phyloP scores from a whole-genome alignment of 2,797 vertebrate species.

The Neosilurus hyrtlii region DNA sequence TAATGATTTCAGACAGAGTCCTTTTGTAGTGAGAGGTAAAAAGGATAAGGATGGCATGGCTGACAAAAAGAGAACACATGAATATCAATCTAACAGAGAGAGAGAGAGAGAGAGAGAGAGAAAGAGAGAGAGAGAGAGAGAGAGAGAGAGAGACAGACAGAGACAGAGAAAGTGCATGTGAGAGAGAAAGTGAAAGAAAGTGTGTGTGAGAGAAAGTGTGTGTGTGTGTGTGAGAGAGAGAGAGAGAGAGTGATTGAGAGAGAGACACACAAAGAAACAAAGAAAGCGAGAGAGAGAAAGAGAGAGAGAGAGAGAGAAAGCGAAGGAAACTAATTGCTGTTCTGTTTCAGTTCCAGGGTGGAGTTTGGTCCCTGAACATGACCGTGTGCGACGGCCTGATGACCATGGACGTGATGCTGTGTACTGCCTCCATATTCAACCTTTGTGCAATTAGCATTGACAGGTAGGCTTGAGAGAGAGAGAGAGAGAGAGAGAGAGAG shows the following conservation, averaged over 20 bases:
- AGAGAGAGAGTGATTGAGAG: background rate
- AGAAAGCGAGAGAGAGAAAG: background rate
- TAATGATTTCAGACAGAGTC: conserved; percentile 10
- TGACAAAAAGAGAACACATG: background rate
- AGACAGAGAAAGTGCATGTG: too few relatives aligned
- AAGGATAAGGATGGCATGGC: background rate
- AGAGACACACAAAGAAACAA: background rate
- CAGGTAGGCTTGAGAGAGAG: conserved; percentile 71
- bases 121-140: too few relatives aligned
- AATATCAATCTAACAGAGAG: background rate
- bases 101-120: background rate
- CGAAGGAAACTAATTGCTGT: background rate
- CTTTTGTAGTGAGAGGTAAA: background rate
- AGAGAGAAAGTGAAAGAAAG: too few relatives aligned
- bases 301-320: background rate
- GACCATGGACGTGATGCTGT: conserved; percentile 97
- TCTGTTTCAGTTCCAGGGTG: conserved; percentile 84
- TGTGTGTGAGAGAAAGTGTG: too few relatives aligned
- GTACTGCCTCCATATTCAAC: conserved; percentile 97
- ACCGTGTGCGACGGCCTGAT: conserved; percentile 87
- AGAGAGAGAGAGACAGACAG: too few relatives aligned
- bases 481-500: background rate
- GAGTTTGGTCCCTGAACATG: conserved; percentile 83
- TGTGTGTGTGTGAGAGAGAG: too few relatives aligned
- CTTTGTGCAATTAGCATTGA: conserved; percentile 95